These are phyloP conservation scores for Melopsittacus undulatus DNA, from an alignment of 2,797 vertebrate species.

Conservation along the genomic window DNA sequence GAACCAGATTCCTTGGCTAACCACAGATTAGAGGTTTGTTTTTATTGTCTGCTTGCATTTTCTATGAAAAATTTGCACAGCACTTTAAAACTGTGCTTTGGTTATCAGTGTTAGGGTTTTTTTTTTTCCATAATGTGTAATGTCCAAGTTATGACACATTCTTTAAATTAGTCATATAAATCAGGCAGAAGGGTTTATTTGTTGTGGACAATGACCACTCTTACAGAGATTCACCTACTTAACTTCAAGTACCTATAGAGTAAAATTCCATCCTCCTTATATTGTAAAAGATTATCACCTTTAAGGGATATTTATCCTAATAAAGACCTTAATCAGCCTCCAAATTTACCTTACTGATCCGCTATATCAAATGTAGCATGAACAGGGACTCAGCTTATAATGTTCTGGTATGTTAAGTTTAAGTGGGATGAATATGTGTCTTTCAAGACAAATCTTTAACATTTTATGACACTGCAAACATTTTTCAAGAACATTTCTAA, in stretches of 20 bases:
- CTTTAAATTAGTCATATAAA: neutral
- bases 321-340: neutral
- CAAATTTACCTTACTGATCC: neutral
- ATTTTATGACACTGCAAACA: neutral
- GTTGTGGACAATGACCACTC: neutral
- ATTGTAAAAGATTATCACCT: neutral
- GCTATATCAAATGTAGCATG: neutral
- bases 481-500: neutral
- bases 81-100: neutral
- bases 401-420: neutral
- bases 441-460: neutral
- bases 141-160: neutral
- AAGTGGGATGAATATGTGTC: neutral
- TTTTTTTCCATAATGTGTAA: neutral
- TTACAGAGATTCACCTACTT: neutral
- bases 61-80: neutral
- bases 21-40: neutral
- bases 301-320: neutral
- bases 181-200: neutral
- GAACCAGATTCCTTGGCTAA: neutral
- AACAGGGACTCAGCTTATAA: neutral
- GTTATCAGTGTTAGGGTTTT: rapidly evolving
- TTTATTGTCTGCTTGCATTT: neutral
- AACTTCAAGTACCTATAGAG: neutral
- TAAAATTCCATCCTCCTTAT: neutral